These are phyloP conservation scores for Metopia argyrocephala DNA, from an alignment of 2,888 invertebrate species.

Conservation along the genomic window DNA sequence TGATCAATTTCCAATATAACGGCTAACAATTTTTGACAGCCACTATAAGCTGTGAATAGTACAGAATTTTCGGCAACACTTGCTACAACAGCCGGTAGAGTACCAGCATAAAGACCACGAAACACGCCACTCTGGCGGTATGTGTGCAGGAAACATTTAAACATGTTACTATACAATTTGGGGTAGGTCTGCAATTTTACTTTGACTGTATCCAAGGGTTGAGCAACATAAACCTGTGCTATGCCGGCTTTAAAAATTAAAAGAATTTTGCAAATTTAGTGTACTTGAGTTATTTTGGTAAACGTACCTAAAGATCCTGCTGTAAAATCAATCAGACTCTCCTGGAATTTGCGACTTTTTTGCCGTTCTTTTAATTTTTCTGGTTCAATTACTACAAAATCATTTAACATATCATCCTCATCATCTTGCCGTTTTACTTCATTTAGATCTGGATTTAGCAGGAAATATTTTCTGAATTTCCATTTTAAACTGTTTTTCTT, in stretches of 20 bases:
- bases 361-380: background rate
- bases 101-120: conserved; percentile 93
- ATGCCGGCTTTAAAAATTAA: conserved; percentile 17
- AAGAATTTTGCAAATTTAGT: background rate
- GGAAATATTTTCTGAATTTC: conserved; percentile 36
- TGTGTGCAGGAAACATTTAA: conserved; percentile 90
- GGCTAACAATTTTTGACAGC: conserved; percentile 93
- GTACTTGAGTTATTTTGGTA: background rate
- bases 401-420: conserved; percentile 2
- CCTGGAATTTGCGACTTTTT: conserved; percentile 66
- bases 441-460: background rate
- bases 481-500: background rate
- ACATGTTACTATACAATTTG: conserved; percentile 89
- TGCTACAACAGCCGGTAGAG: conserved; percentile 94
- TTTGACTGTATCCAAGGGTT: conserved; percentile 98
- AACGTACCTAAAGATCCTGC: conserved; percentile 42
- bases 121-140: conserved; percentile 90
- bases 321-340: conserved; percentile 63
- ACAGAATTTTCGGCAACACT: conserved; percentile 99
- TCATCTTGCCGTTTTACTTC: background rate
- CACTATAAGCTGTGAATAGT: conserved; percentile 95
- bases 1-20: conserved; percentile 77
- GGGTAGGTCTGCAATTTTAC: conserved; percentile 99
- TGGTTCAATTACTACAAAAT: background rate
- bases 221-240: conserved; percentile 93